phyloP scores from a whole-genome alignment of 2,888 invertebrate species.

The Xestia sexstrigata region DNA sequence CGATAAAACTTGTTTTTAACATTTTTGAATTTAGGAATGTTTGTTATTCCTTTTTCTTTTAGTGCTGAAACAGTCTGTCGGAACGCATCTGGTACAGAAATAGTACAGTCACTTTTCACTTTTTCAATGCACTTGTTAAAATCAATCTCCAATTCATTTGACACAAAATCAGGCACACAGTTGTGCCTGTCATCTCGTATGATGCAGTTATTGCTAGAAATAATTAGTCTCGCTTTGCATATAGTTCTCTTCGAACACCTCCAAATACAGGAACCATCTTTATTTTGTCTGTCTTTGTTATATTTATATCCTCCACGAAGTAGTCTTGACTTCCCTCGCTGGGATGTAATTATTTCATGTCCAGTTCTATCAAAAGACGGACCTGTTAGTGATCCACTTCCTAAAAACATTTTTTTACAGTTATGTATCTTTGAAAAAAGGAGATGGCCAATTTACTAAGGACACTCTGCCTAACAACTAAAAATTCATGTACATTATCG shows the following conservation, averaged over 20 bases:
- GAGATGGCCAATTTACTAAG: no score
- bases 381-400: background rate
- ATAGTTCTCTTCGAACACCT: constrained; percentile 40
- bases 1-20: background rate
- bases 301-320: constrained; percentile 19
- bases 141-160: constrained; percentile 22
- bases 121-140: constrained; percentile 23
- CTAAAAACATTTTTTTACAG: no score
- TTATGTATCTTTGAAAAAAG: no score
- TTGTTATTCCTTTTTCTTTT: constrained; percentile 9
- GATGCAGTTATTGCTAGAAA: constrained; percentile 27
- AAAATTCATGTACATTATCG: no score
- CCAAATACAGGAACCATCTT: constrained; percentile 42
- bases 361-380: background rate
- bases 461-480: no score
- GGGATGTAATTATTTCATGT: background rate
- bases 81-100: constrained; percentile 6
- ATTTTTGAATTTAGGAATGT: background rate
- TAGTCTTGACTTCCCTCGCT: background rate
- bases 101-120: constrained; percentile 25
- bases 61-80: constrained; percentile 2
- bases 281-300: constrained; percentile 35
- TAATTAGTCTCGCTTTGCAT: constrained; percentile 46
- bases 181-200: constrained; percentile 5
- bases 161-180: constrained; percentile 45